Percentiles rank a stretch among this genome's conserved stretches.
Evolutionary conservation across 1,140 invertebrate species (phyloP).

Genomic region (Caenorhabditis latens): DNA sequence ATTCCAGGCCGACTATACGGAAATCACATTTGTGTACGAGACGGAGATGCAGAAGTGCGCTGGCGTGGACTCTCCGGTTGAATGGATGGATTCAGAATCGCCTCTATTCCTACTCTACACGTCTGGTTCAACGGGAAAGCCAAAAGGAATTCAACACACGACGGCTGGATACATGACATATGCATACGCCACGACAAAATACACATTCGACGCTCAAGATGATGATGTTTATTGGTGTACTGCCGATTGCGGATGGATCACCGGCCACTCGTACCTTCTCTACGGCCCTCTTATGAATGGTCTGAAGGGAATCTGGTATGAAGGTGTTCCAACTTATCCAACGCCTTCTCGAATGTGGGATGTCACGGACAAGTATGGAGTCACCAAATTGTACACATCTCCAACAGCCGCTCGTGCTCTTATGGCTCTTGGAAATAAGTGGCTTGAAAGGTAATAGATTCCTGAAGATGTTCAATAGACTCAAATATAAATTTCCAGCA

Average conservation of each 20-base stretch:
- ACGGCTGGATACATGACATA: conserved; percentile 93
- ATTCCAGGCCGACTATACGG: not conserved
- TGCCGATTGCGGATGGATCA: conserved; percentile 98
- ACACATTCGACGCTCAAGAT: conserved; percentile 91
- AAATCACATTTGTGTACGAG: conserved; percentile 56
- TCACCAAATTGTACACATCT: conserved; percentile 96
- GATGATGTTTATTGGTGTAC: conserved; percentile 96
- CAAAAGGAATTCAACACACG: conserved; percentile 95
- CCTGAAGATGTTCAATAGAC: not conserved
- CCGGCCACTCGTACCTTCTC: conserved; percentile 90
- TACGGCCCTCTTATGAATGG: conserved; percentile 93
- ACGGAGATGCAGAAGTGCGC: conserved; percentile 64
- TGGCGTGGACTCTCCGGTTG: conserved; percentile 77
- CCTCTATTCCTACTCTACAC: conserved; percentile 97
- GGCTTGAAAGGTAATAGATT: conserved; percentile 79
- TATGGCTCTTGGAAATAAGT: conserved; percentile 86
- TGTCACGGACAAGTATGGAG: conserved; percentile 92
- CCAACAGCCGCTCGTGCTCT: conserved; percentile 95
- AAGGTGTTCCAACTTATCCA: conserved; percentile 88
- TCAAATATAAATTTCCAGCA: conserved; percentile 30
- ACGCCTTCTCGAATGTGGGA: conserved; percentile 87
- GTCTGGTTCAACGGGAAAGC: conserved; percentile 96
- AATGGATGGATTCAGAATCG: conserved; percentile 94
- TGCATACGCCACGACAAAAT: conserved; percentile 81
- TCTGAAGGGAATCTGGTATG: conserved; percentile 94